Evolutionary conservation across 1,140 invertebrate genomes (phyloP).

Genomic region (Bombus pyrosoma): DNA sequence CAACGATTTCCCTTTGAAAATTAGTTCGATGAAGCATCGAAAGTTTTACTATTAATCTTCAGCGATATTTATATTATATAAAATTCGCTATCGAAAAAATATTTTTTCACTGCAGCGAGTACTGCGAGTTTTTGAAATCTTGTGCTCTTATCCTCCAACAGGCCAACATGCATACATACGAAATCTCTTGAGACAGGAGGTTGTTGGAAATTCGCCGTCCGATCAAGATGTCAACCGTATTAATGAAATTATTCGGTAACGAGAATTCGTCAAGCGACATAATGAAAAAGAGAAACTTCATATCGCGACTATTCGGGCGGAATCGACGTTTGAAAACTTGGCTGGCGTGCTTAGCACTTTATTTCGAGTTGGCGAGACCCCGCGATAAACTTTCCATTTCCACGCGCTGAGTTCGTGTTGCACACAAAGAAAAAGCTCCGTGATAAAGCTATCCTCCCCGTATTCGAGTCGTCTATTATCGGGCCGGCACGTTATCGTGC

Average conservation of each 20-base stretch:
- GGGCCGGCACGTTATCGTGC: constrained; percentile 57
- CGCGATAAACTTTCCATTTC: constrained; percentile 68
- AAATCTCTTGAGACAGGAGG: neutral
- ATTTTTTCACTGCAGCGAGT: neutral
- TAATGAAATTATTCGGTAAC: constrained; percentile 3
- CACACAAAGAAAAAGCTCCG: constrained; percentile 55
- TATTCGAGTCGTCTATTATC: constrained; percentile 63
- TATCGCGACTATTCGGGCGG: neutral
- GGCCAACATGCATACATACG: neutral
- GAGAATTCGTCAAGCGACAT: neutral
- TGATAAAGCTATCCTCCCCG: constrained; percentile 62
- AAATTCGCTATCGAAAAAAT: too few species aligned
- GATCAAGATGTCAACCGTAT: neutral
- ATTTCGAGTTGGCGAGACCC: constrained; percentile 36
- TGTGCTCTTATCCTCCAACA: neutral
- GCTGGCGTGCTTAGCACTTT: constrained; percentile 45
- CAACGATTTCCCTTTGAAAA: neutral
- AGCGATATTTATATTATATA: neutral
- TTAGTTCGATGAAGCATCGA: neutral
- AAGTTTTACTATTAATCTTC: neutral
- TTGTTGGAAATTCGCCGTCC: neutral
- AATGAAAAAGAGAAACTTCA: neutral
- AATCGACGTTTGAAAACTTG: constrained; percentile 46
- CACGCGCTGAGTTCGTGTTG: constrained; percentile 40
- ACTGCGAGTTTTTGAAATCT: too few species aligned